phyloP scores from a whole-genome alignment of 2,888 invertebrate genomes.

The Thymelicus sylvestris region DNA sequence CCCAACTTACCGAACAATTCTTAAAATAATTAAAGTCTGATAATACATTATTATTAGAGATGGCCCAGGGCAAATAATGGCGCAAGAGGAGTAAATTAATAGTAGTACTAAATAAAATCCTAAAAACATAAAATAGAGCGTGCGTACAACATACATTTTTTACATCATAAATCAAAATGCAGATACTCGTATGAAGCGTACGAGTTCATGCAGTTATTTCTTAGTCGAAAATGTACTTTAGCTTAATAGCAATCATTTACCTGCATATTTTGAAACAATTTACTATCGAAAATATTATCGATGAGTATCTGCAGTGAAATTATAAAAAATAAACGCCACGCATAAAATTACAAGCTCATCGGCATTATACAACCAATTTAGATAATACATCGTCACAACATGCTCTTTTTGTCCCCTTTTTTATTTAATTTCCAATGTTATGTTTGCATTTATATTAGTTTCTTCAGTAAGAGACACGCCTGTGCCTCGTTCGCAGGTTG shows the following conservation, averaged over 20 bases:
- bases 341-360: slow-evolving; percentile 45
- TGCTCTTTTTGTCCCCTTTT: slow-evolving; percentile 48
- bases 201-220: too few relatives aligned
- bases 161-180: too few relatives aligned
- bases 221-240: too few relatives aligned
- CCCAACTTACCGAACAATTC: too few relatives aligned
- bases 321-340: slow-evolving; percentile 39
- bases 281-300: neutral
- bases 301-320: neutral
- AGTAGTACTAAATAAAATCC: too few relatives aligned
- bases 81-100: too few relatives aligned
- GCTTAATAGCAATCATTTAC: neutral
- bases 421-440: slow-evolving; percentile 54
- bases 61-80: too few relatives aligned
- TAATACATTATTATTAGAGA: too few relatives aligned
- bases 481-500: slow-evolving; percentile 71
- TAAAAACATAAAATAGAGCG: too few relatives aligned
- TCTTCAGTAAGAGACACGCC: slow-evolving; percentile 53
- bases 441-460: slow-evolving; percentile 70
- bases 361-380: slow-evolving; percentile 60
- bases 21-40: too few relatives aligned
- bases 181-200: too few relatives aligned
- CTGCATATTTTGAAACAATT: slow-evolving; percentile 3
- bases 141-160: too few relatives aligned
- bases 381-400: slow-evolving; percentile 57